phyloP scores from a whole-genome alignment of 2,113 vertebrate species.

The Terrapene triunguis region DNA sequence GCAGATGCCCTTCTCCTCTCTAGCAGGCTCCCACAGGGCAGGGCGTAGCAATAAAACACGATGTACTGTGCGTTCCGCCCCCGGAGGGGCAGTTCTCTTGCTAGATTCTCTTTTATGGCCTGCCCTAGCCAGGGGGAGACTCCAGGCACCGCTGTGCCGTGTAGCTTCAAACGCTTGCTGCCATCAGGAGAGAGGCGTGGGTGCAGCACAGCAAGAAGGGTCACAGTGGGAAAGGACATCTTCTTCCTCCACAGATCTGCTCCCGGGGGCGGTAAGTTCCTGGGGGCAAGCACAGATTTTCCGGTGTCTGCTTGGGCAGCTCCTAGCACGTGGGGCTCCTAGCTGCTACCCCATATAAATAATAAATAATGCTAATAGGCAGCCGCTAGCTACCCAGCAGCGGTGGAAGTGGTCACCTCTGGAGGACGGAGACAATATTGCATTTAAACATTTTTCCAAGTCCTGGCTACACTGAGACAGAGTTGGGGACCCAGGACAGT shows the following conservation, averaged over 20 bases:
- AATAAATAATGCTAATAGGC: background rate
- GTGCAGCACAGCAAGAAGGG: background rate
- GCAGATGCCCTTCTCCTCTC: background rate
- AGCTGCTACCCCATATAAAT: background rate
- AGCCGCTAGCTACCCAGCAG: background rate
- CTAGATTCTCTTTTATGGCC: background rate
- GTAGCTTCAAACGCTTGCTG: background rate
- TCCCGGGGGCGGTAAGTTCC: background rate
- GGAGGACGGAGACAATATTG: background rate
- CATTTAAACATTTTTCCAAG: background rate
- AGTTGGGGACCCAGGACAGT: background rate
- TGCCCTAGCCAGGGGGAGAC: background rate
- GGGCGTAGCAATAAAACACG: background rate
- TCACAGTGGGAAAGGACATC: background rate
- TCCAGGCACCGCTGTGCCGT: background rate
- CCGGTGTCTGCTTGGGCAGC: background rate
- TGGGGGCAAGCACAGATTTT: background rate
- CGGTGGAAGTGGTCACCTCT: background rate
- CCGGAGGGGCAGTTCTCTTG: background rate
- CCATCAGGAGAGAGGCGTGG: background rate
- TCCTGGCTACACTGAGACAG: background rate
- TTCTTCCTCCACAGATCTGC: background rate
- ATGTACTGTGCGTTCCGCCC: background rate
- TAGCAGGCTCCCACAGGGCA: background rate
- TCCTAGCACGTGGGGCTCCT: background rate